These are phyloP conservation scores for Chaetoderma sp. DNA, from an alignment of 2,888 invertebrate genomes.

Conservation along the genomic window DNA sequence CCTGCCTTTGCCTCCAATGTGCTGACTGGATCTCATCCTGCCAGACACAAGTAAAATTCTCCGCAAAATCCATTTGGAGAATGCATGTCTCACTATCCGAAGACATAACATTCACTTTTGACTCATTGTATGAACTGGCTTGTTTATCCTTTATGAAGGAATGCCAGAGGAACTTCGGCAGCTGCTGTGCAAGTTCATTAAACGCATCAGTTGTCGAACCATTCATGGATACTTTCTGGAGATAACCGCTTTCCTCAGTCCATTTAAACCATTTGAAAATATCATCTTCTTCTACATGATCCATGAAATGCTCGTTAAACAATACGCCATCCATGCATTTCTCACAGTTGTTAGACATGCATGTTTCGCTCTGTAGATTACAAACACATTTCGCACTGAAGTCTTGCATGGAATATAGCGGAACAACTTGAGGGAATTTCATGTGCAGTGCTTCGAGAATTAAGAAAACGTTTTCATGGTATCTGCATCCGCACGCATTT, in stretches of 20 bases:
- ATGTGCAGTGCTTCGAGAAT: slow-evolving; percentile 18
- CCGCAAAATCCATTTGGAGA: slow-evolving; percentile 24
- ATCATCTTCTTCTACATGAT: not conserved
- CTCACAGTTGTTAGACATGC: slow-evolving; percentile 19
- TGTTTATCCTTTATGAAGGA: slow-evolving; percentile 21
- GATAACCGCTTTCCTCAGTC: slow-evolving; percentile 5
- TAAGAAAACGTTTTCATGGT: slow-evolving; percentile 18
- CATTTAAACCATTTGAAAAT: slow-evolving; percentile 14
- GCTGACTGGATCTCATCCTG: slow-evolving; percentile 27
- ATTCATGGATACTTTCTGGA: slow-evolving; percentile 4
- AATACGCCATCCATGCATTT: not conserved
- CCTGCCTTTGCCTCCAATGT: slow-evolving; percentile 21
- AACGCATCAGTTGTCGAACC: slow-evolving; percentile 7
- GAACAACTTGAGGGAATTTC: slow-evolving; percentile 4
- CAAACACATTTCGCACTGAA: slow-evolving; percentile 9
- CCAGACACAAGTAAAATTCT: slow-evolving; percentile 12
- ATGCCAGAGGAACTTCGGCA: slow-evolving; percentile 9
- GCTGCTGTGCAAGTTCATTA: not conserved
- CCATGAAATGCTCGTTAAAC: not conserved
- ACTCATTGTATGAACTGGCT: slow-evolving; percentile 1
- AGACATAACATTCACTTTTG: not conserved
- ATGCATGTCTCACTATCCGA: slow-evolving; percentile 1
- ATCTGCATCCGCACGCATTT: slow-evolving; percentile 17
- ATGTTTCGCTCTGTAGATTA: slow-evolving; percentile 2
- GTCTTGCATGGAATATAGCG: slow-evolving; percentile 12